phyloP scores from a whole-genome alignment of 2,797 vertebrate genomes.

The Momotus momota region DNA sequence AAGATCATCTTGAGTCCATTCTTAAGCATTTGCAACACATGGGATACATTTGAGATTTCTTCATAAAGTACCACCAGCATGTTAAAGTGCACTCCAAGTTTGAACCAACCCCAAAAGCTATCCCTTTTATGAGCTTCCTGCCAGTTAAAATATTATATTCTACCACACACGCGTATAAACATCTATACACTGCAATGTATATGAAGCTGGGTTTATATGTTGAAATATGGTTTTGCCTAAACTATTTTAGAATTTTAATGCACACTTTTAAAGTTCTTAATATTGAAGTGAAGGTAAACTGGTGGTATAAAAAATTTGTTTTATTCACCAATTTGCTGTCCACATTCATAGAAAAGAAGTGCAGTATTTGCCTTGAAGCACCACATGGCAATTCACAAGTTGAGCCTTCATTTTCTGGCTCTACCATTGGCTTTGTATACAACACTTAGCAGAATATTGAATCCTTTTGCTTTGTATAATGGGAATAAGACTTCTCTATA shows the following conservation, averaged over 20 bases:
- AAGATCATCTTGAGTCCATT: slow-evolving; percentile 40
- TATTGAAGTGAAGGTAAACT: not conserved
- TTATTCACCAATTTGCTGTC: not conserved
- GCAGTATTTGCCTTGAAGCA: not conserved
- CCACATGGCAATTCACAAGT: not conserved
- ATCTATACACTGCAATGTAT: not conserved
- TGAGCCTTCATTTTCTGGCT: not conserved
- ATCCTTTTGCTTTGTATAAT: not conserved
- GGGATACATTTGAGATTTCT: slow-evolving; percentile 58
- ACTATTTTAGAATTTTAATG: slow-evolving; percentile 10
- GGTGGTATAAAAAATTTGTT: not conserved
- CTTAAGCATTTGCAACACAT: slow-evolving; percentile 62
- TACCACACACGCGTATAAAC: not conserved
- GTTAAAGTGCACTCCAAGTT: slow-evolving; percentile 16
- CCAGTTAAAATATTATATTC: slow-evolving; percentile 49
- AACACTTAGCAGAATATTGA: not conserved
- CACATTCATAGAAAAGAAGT: not conserved
- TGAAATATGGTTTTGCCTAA: not conserved
- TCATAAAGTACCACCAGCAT: slow-evolving; percentile 25
- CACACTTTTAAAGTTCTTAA: not conserved
- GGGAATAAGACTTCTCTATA: not conserved
- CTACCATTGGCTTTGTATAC: not conserved
- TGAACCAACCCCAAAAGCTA: slow-evolving; percentile 35
- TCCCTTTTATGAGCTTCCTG: slow-evolving; percentile 60
- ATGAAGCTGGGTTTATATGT: not conserved